Conservation (phyloP, 2,113 vertebrate genomes). For the Dascyllus trimaculatus region DNA sequence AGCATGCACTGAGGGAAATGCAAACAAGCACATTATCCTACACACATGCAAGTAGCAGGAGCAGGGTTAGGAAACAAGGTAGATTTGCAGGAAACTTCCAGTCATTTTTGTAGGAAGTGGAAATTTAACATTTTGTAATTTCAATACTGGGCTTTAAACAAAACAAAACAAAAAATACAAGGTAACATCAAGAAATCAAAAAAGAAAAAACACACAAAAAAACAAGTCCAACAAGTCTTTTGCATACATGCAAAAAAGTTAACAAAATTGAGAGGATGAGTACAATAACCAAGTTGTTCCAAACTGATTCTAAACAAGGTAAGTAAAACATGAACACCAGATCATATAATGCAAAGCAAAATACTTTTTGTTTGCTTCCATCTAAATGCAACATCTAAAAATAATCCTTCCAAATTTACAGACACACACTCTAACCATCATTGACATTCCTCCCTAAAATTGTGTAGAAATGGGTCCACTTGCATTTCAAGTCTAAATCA, state of each 20-base stretch:
- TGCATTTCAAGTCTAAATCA: not conserved
- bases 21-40: not conserved
- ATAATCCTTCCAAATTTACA: not conserved
- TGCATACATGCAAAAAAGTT: too few relatives aligned
- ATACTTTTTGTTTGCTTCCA: too few relatives aligned
- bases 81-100: not conserved
- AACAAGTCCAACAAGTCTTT: too few relatives aligned
- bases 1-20: not conserved
- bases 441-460: not conserved
- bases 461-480: not conserved
- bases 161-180: not conserved
- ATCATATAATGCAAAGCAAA: too few relatives aligned
- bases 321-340: too few relatives aligned
- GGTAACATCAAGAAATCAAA: not conserved
- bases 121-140: not conserved
- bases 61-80: not conserved
- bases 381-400: not conserved
- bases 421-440: not conserved
- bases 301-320: too few relatives aligned
- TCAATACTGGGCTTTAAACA: not conserved
- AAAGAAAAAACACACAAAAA: too few relatives aligned
- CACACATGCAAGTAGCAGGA: not conserved
- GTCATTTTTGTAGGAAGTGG: not conserved
- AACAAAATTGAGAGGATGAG: not conserved
- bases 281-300: too few relatives aligned